Conservation (phyloP, 1,140 invertebrate genomes). For the Microplitis mediator region DNA sequence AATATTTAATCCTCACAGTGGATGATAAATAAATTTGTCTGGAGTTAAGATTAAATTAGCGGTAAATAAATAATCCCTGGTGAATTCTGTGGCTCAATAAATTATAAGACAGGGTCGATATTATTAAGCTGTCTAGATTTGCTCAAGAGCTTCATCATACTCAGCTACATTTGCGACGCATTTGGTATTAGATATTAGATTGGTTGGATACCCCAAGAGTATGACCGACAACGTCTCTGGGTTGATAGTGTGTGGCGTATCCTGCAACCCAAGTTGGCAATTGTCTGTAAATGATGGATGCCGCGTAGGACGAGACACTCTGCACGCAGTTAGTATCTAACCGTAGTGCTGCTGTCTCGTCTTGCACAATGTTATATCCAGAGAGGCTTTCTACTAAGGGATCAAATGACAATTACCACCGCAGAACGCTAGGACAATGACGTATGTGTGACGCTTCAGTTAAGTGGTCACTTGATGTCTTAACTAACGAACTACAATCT, state of each 20-base stretch:
- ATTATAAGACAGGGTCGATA: no score
- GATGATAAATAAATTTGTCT: no score
- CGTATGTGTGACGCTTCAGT: constrained; percentile 44
- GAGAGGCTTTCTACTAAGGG: constrained; percentile 37
- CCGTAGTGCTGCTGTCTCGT: background rate
- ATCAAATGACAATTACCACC: constrained; percentile 57
- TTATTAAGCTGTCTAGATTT: no score
- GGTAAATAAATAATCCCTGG: no score
- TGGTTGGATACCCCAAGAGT: constrained; percentile 2
- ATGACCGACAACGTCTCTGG: constrained; percentile 18
- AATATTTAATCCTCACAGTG: no score
- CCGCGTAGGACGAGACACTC: constrained; percentile 37
- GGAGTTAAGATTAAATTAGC: no score
- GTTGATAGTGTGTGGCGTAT: constrained; percentile 18
- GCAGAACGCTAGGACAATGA: constrained; percentile 51
- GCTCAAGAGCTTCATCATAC: no score
- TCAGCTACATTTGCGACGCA: no score
- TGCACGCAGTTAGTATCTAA: background rate
- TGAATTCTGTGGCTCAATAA: no score
- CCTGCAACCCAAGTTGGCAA: constrained; percentile 47
- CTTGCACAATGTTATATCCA: constrained; percentile 4
- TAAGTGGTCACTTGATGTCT: constrained; percentile 34
- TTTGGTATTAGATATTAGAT: no score
- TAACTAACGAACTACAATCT: constrained; percentile 11
- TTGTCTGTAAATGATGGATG: constrained; percentile 57